Conservation (phyloP, 2,113 vertebrate genomes). For the Eidolon helvum region DNA sequence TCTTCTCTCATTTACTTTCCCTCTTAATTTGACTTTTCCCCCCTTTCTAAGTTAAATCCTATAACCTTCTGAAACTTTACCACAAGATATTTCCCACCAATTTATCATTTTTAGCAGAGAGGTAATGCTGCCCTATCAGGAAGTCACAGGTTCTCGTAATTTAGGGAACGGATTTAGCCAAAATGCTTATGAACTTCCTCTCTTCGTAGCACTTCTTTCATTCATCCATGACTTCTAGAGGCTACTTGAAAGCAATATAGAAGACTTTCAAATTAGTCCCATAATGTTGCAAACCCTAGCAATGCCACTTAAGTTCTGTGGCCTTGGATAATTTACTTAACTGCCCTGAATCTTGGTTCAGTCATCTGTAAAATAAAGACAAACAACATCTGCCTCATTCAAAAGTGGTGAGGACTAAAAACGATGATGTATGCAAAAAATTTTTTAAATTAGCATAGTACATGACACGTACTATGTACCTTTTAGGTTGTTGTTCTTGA, state of each 20-base stretch:
- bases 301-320: neutral
- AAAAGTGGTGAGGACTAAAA: neutral
- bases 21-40: conserved; percentile 2
- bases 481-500: neutral
- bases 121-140: neutral
- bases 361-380: neutral
- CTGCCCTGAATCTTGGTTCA: neutral
- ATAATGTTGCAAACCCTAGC: neutral
- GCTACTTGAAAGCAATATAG: neutral
- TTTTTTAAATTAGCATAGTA: neutral
- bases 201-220: neutral
- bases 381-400: neutral
- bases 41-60: conserved; percentile 25
- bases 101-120: conserved; percentile 31
- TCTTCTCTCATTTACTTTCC: neutral
- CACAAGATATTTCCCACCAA: neutral
- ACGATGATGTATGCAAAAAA: neutral
- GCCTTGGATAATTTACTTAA: neutral
- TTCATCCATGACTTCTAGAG: neutral
- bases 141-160: neutral
- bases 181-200: neutral
- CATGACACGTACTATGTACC: neutral
- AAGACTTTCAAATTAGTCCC: neutral
- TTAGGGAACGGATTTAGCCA: neutral
- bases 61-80: neutral